Base-by-base conservation (phyloP, 1,140 invertebrate species). In the Dreissena polymorpha region DNA sequence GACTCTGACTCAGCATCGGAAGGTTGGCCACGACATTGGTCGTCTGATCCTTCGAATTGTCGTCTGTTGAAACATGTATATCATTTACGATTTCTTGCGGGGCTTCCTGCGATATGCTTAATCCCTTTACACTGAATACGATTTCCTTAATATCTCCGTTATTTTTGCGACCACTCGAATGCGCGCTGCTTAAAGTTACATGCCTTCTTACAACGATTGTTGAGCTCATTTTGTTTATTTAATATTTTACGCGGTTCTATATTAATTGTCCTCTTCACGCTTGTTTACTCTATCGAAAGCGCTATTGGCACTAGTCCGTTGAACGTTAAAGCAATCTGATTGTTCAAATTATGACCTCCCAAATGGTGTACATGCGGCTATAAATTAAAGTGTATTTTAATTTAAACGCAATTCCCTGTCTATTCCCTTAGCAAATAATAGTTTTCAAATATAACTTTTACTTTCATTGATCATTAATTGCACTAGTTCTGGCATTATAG, bases 1-100 rank as follows among this genome's bases (percentile, higher is more conserved):
- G 18, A 53, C 78, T 81, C 23, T 73, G 55, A 51, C 65, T 18
- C 64, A 72, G 78, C 23, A 72, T 53, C n/a, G 78, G 78, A 39
- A 81, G 27, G 55, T 73, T 81, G 0, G 53, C 67, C 25, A 65
- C 78, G 27, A n/a, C 21, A 10, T 68, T 18, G 21, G 18, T 14
- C 39, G 72, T 60, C 72, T 55, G 25, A 25, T 63, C 16, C 57
- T 60, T 18, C 51, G 7, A 72, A 72, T 29, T 10, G 53, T 63
- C 55, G 18, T 0, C 16, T 72, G 69, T 51, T n/a, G 5, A 50
- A 39, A 39, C 39, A 39, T 8, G 57, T 18, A n/a, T 60, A n/a
- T 60, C 57, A 6, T 10, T 3, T 12, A 12, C 21, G 21, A n/a
- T 60, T 60, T 18, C 57, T 6, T 18, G 21, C 16, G 2, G 57